Evolutionary conservation across 2,888 invertebrate species (phyloP), one percentile per base, ranked within the genome.

Genomic region (Apeira syringaria): DNA sequence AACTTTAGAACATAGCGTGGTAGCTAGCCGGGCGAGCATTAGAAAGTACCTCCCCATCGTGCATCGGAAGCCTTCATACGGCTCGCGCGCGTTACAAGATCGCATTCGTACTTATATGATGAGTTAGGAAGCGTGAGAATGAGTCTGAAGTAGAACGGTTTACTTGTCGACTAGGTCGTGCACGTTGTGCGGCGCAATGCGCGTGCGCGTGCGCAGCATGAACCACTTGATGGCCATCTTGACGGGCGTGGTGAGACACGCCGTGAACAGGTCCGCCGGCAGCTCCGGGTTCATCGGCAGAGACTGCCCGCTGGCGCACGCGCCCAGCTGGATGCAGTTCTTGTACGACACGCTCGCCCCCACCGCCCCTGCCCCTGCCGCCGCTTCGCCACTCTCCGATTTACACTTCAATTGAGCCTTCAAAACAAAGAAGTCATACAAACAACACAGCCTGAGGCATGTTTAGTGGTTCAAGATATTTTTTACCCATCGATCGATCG

Each of bases 181-280:
- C 8, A 95, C 94, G 53, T 97, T 92, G 54, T 93, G 93, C 38
- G 97, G 96, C 55, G 97, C 94, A 62, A 97, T 91, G 70, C 95
- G 94, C 38, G 95, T 94, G 43, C 90, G 68, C 59, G 94, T 94
- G 68, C 98, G 95, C 89, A 97, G 92, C 50, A 97, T 96, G 91
- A 96, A 98, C 98, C 98, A 99, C 76, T 96, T 93, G 53, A 99
- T 91, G 48, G 98, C 98, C 71, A 97, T 97, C 91, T 97, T 97
- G 64, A 99, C 98, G 27, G 99, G 99, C 39, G 99, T 99, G 38
- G 99, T 99, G 64, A 99, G 93, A 87, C 99, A 99, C 7, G 98
- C 94, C 15, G 99, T 99, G 91, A 99, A 99, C 64, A 99, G 92
- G 87, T 94, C 99, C 1, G 99, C 99, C 2, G 99, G 99, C 68